Evolutionary conservation across 2,888 invertebrate species (phyloP), one percentile per base, ranked within the genome.

Genomic region (Chesias legatella): DNA sequence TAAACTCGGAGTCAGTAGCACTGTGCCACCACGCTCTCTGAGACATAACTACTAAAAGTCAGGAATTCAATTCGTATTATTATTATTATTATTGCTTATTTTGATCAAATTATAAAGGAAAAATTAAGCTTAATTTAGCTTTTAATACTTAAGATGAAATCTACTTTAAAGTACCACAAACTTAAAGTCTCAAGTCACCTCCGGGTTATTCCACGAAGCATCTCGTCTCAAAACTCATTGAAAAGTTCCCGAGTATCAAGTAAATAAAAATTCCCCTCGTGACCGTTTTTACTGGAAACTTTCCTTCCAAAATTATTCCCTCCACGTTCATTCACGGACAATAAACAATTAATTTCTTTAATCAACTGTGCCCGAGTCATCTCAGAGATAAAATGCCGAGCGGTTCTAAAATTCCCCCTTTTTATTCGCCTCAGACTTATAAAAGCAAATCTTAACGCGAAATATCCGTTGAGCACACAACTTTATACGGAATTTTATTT

Each of bases 321-420:
- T 56, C 63, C 73, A 66, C 74, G 75, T 73, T 51, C 44, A 45
- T 43, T 42, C 45, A 40, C 45, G 44, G 56, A 53, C 64, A 49
- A 69, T 73, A 67, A 73, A 73, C 77, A 75, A 75, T 76, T 73
- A 76, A 76, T 75, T 69, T 73, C 62, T 75, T 75, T 73, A 72
- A 75, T 73, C 73, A 73, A 73, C 63, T 58, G 54, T 50, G 43
- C 53, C 48, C 44, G 49, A 53, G 48, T 53, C 56, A 48, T 43
- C 44, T 41, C 34, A 46, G 44, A 57, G 56, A 60, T 67, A 60
- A 55, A 58, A 53, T 53, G 49, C 47, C 40, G 51, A 51, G 49
- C 30, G 41, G 33, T 43, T 43, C 44, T 47, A 46, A 40, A 56
- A 53, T 37, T 28, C 40, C 34, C 43, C 51, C 47, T 46, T 53